Conservation (phyloP, 2,113 vertebrate genomes). For the Gallinago undulata region DNA sequence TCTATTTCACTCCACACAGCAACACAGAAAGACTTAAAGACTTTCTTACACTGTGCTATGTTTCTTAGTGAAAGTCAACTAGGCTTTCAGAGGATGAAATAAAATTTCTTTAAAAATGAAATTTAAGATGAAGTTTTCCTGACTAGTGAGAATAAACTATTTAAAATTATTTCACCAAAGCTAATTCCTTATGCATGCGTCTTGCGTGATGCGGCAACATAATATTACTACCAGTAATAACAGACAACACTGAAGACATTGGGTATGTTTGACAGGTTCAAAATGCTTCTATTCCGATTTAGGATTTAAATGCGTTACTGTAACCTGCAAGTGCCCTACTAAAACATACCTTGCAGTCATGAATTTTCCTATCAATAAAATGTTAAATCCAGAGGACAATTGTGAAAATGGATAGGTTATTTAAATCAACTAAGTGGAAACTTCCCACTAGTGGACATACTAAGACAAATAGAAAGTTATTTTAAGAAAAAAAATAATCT, state of each 20-base stretch:
- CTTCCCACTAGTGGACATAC: not conserved
- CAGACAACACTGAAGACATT: not conserved
- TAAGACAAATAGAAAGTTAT: not conserved
- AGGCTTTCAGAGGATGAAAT: not conserved
- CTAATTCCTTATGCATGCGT: not conserved
- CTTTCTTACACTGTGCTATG: not conserved
- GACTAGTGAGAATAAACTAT: not conserved
- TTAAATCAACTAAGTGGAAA: not conserved
- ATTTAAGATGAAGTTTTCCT: not conserved
- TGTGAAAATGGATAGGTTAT: not conserved
- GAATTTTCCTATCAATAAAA: not conserved
- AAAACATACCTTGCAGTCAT: not conserved
- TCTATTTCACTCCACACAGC: not conserved
- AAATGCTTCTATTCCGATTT: not conserved
- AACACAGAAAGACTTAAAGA: not conserved
- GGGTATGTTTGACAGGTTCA: not conserved
- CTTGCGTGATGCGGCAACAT: not conserved
- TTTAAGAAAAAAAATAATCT: not conserved
- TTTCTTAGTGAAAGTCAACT: not conserved
- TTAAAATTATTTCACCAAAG: not conserved
- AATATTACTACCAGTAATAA: not conserved
- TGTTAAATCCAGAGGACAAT: not conserved
- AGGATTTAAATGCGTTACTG: not conserved
- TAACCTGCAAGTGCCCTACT: not conserved
- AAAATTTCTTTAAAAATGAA: not conserved